These are phyloP conservation scores for Argyrosomus regius DNA, from an alignment of 2,797 vertebrate genomes.

Conservation along the genomic window DNA sequence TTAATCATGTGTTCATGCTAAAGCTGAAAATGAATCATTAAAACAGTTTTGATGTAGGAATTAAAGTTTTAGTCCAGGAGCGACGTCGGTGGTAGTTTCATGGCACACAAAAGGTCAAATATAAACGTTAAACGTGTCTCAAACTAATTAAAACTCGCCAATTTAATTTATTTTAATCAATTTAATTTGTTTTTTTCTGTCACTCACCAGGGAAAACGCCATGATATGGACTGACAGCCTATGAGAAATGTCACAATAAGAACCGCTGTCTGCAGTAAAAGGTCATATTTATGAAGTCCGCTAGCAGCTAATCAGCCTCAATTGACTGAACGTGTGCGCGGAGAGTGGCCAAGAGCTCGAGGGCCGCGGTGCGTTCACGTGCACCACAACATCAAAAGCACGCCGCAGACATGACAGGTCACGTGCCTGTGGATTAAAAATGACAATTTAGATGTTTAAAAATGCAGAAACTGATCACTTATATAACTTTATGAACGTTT, in stretches of 20 bases:
- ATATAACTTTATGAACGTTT: background rate
- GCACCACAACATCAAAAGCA: slow-evolving; percentile 51
- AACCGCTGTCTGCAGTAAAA: background rate
- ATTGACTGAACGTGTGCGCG: slow-evolving; percentile 75
- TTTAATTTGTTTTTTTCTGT: background rate
- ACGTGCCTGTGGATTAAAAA: background rate
- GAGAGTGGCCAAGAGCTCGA: slow-evolving; percentile 1
- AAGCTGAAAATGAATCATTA: background rate
- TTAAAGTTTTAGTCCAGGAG: background rate
- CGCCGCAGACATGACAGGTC: background rate
- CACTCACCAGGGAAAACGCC: slow-evolving; percentile 89
- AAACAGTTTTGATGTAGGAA: background rate
- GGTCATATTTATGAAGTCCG: slow-evolving; percentile 71
- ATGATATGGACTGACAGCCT: slow-evolving; percentile 70
- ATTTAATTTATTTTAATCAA: background rate
- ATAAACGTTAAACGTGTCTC: background rate
- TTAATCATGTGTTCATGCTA: background rate
- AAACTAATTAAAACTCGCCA: background rate
- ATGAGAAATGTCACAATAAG: slow-evolving; percentile 65
- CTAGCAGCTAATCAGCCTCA: slow-evolving; percentile 68
- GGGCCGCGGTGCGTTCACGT: slow-evolving; percentile 57
- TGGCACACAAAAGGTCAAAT: slow-evolving; percentile 8
- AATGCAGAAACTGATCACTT: background rate
- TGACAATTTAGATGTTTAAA: background rate
- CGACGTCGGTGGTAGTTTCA: background rate